A percentile compares a stretch with the other conserved stretches of the same genome.
phyloP scores from a whole-genome alignment of 2,113 vertebrate species.

The Barbus barbus region DNA sequence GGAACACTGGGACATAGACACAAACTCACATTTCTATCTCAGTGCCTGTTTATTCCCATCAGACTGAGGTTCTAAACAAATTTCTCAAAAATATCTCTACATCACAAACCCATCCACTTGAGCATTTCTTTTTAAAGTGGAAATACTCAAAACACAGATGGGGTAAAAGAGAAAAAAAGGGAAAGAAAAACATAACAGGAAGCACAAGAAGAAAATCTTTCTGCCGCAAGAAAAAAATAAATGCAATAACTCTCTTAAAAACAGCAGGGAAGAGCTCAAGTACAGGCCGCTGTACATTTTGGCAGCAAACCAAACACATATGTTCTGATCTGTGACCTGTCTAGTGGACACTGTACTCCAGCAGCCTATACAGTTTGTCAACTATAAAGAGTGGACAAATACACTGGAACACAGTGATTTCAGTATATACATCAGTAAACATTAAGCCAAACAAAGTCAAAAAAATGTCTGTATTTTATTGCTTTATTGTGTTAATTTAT shows the following conservation, averaged over 20 bases:
- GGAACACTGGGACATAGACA: neutral
- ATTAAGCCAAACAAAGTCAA: too few relatives aligned
- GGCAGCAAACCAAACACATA: neutral
- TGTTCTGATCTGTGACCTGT: neutral
- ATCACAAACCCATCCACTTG: constrained; percentile 11
- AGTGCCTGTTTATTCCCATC: constrained; percentile 16
- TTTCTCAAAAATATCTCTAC: constrained; percentile 28
- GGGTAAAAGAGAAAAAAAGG: neutral
- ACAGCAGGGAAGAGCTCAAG: constrained; percentile 1
- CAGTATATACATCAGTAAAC: too few relatives aligned
- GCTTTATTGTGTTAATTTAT: too few relatives aligned
- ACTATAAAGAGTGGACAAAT: neutral
- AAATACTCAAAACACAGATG: constrained; percentile 21
- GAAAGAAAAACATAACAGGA: neutral
- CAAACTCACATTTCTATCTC: neutral
- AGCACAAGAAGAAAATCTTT: constrained; percentile 4
- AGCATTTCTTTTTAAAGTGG: constrained; percentile 27
- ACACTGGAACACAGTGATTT: neutral
- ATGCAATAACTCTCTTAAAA: constrained; percentile 2
- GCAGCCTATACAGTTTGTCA: neutral
- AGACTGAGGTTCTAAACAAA: constrained; percentile 14
- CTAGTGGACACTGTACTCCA: neutral
- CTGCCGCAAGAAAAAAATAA: constrained; percentile 14
- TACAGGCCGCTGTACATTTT: neutral
- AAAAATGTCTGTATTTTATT: neutral